Base-by-base conservation (phyloP, 1,140 invertebrate genomes). In the Conus ventricosus region DNA sequence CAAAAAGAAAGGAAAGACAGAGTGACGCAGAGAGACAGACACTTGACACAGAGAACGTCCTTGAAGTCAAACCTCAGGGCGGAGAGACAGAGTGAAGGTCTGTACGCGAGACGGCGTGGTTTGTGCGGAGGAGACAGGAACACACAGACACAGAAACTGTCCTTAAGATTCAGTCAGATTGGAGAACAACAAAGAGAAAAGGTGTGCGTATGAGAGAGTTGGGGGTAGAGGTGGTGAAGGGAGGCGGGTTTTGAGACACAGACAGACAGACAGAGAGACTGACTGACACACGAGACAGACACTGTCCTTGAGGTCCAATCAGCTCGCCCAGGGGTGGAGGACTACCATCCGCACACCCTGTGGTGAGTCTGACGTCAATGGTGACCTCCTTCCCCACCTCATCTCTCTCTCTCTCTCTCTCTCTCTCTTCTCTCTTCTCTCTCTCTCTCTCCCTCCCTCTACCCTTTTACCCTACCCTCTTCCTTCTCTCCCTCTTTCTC, bases 401-500 rank as follows among this genome's bases (percentile, higher is more conserved):
- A n/a, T 84, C 83, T 84, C 54, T n/a, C n/a, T 84, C 83, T 84
- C 54, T 84, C 83, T 84, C 20, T 57, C 53, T 84, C 11, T 57
- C 51, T 84, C 17, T 60, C 53, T 84, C 17, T n/a, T n/a, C 54
- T 84, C 83, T 84, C 54, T 84, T 84, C 83, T 84, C 54, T 84
- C 83, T 84, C 20, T 57, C 53, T 84, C 11, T 57, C 51, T 84
- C 17, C 8, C 53, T 84, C 17, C 60, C 53, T 84, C 17, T 84
- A n/a, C 55, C 60, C 25, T 81, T 4, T 81, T 1, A 7, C 78
- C 5, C 11, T 81, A n/a, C 13, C 53, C 78, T 81, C 11, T 81
- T 6, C 23, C 25, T 81, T 81, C 78, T 81, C 11, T 81, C 53
- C 23, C 25, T 81, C 53, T 81, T 1, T 81, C 78, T 81, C 25